Percentiles rank a stretch among this genome's conserved stretches.
Evolutionary conservation across 1,140 invertebrate species (phyloP).

Genomic region (Phocides pigmalion): DNA sequence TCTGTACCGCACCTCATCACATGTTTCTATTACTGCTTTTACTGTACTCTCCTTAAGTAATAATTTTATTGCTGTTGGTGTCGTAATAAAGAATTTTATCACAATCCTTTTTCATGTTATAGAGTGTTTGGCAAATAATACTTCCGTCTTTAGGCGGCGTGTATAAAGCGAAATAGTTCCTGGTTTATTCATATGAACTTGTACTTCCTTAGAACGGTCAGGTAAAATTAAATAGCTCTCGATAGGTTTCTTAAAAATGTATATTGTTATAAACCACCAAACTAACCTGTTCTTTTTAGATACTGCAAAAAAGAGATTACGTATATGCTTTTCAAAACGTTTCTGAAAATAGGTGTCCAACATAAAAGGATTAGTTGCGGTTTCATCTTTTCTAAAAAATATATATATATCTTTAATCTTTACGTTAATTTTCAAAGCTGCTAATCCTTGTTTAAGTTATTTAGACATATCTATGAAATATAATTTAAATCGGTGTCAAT

Average conservation of each 20-base stretch:
- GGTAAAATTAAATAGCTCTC: not conserved
- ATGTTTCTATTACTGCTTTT: not conserved
- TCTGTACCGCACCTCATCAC: not conserved
- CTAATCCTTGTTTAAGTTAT: not conserved
- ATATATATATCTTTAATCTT: not conserved
- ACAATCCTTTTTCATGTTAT: not conserved
- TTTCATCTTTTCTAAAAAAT: not conserved
- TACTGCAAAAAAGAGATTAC: conserved; percentile 5
- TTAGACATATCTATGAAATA: not conserved
- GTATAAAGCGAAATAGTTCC: conserved; percentile 4
- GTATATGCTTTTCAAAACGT: not conserved
- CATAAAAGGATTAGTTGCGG: not conserved
- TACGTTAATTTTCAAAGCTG: not conserved
- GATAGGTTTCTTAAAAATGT: not conserved
- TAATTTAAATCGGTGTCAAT: too few species aligned
- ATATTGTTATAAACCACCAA: conserved; percentile 2
- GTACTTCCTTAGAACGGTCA: conserved; percentile 7
- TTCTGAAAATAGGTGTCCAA: conserved; percentile 6
- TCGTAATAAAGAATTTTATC: not conserved
- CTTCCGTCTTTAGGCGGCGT: conserved; percentile 17
- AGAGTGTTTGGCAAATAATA: conserved; percentile 13
- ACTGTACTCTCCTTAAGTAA: not conserved
- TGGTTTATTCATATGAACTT: not conserved
- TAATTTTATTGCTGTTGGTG: not conserved
- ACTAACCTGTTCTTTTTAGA: not conserved